Percentiles rank a stretch among this genome's conserved stretches.
These are phyloP conservation scores for Chrosomus eos DNA, from an alignment of 2,797 vertebrate genomes.

Conservation along the genomic window DNA sequence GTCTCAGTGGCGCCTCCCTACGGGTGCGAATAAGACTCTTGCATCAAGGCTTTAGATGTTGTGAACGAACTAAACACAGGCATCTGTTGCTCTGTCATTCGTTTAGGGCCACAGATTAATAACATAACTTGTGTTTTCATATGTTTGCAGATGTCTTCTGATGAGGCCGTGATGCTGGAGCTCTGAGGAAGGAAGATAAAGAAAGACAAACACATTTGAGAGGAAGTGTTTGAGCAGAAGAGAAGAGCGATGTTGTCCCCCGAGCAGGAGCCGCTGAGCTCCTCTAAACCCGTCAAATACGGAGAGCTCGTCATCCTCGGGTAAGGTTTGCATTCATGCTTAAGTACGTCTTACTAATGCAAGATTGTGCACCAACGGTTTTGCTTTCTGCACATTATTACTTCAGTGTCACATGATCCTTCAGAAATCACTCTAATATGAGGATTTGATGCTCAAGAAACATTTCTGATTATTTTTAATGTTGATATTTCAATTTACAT, in stretches of 20 bases:
- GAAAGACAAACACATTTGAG: not conserved
- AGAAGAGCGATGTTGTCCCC: constrained; percentile 64
- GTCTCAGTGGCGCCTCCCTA: not conserved
- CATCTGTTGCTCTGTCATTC: not conserved
- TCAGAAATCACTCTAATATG: no score
- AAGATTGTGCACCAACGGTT: not conserved
- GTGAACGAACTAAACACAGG: not conserved
- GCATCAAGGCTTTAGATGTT: not conserved
- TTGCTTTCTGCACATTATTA: not conserved
- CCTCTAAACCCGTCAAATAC: constrained; percentile 65
- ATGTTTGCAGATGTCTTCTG: constrained; percentile 55
- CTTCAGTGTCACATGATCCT: no score
- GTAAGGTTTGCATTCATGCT: constrained; percentile 72
- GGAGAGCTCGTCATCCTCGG: constrained; percentile 94
- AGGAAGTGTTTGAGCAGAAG: not conserved
- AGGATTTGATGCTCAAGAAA: no score
- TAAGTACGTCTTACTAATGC: not conserved
- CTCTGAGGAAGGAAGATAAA: constrained; percentile 58
- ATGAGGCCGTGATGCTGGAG: constrained; percentile 49
- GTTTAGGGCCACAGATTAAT: not conserved
- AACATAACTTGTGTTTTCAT: not conserved
- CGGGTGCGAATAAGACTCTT: not conserved
- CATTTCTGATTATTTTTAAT: no score
- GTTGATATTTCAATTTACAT: no score
- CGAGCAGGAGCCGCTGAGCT: constrained; percentile 77